A percentile compares a stretch with the other conserved stretches of the same genome.
Evolutionary conservation across 2,113 vertebrate species (phyloP).

Genomic region (Cromileptes altivelis): DNA sequence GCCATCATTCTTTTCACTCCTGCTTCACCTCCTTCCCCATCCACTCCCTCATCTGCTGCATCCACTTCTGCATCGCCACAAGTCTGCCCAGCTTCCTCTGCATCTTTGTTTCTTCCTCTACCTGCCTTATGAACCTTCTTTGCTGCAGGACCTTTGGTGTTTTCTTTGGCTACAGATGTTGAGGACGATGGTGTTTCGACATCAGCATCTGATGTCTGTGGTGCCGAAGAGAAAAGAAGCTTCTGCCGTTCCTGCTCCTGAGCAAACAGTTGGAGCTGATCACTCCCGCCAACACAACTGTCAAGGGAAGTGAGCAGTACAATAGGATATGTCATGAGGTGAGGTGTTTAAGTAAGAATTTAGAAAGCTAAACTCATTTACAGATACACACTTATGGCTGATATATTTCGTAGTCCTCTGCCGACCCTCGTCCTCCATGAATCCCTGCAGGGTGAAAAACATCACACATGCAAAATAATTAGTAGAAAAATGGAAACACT

Average conservation of each 20-base stretch:
- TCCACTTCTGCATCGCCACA: background rate
- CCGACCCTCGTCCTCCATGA: slow-evolving; percentile 96
- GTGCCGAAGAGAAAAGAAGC: slow-evolving; percentile 83
- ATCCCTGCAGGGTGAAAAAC: slow-evolving; percentile 85
- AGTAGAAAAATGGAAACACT: background rate
- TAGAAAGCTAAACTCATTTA: background rate
- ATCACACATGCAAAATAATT: background rate
- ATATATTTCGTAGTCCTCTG: slow-evolving; percentile 96
- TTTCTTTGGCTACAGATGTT: background rate
- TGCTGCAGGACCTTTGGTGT: background rate
- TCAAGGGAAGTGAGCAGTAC: background rate
- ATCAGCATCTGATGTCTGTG: background rate
- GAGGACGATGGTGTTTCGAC: background rate
- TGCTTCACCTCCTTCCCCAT: slow-evolving; percentile 15
- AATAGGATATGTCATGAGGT: background rate
- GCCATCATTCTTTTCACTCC: background rate
- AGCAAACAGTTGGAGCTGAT: slow-evolving; percentile 90
- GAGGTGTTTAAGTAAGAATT: background rate
- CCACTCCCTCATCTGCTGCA: background rate
- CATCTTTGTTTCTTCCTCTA: slow-evolving; percentile 56
- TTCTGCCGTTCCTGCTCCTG: slow-evolving; percentile 92
- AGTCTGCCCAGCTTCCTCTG: background rate
- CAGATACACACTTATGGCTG: slow-evolving; percentile 86
- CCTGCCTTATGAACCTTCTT: slow-evolving; percentile 55
- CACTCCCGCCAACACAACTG: slow-evolving; percentile 89